Evolutionary conservation across 2,797 vertebrate species (phyloP).

Genomic region (Morelia viridis): DNA sequence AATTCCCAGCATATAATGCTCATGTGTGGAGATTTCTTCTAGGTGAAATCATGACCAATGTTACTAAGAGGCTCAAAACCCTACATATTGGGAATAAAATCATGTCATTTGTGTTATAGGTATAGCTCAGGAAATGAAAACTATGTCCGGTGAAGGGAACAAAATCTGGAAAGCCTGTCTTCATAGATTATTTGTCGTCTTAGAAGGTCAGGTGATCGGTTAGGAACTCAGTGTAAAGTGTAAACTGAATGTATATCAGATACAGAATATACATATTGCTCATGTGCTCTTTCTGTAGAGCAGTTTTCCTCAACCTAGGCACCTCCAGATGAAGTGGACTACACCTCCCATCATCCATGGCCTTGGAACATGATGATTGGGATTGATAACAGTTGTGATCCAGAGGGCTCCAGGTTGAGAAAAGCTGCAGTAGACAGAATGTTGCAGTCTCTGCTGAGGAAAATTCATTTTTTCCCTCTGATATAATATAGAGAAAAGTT

Average conservation of each 20-base stretch:
- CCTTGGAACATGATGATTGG: neutral
- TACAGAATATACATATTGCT: neutral
- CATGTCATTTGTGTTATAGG: too few species aligned
- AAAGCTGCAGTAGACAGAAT: neutral
- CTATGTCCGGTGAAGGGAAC: neutral
- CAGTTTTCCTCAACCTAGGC: neutral
- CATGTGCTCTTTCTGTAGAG: neutral
- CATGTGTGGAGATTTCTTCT: too few species aligned
- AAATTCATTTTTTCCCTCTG: neutral
- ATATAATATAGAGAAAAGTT: neutral
- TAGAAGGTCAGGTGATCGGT: neutral
- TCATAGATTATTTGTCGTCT: neutral
- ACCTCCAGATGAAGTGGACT: neutral
- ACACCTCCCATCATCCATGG: neutral
- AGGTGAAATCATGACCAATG: too few species aligned
- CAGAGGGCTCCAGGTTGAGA: neutral
- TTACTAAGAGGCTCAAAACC: too few species aligned
- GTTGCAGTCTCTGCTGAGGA: neutral
- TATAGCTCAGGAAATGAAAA: too few species aligned
- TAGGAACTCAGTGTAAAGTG: neutral
- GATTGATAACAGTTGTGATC: neutral
- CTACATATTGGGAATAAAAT: too few species aligned
- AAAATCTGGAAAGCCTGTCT: neutral
- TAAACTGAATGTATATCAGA: too few species aligned
- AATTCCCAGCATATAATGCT: too few species aligned